phyloP scores from a whole-genome alignment of 2,797 vertebrate species.

The Limosa lapponica region DNA sequence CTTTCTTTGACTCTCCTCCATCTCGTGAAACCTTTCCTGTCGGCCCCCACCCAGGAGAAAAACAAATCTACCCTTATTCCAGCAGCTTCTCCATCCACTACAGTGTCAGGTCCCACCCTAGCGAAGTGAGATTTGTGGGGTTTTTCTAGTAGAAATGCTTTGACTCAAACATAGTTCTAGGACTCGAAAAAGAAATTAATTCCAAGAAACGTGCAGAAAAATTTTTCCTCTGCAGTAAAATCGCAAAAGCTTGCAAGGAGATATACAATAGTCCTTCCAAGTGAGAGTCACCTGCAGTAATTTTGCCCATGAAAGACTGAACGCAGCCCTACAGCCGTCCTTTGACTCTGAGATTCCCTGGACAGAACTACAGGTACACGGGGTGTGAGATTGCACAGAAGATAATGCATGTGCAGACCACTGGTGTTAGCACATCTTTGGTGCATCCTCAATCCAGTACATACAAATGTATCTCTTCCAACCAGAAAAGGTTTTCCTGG shows the following conservation, averaged over 20 bases:
- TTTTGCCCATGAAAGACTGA: background rate
- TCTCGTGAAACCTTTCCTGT: background rate
- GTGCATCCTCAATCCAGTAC: background rate
- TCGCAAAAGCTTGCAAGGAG: background rate
- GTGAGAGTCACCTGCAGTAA: background rate
- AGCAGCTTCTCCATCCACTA: background rate
- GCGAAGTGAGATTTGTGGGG: background rate
- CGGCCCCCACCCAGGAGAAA: background rate
- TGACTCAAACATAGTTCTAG: background rate
- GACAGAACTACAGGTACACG: background rate
- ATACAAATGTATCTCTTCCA: background rate
- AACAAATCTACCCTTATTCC: background rate
- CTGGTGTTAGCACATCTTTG: background rate
- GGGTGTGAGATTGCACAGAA: background rate
- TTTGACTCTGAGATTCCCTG: background rate
- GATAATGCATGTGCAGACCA: background rate
- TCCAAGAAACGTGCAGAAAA: background rate
- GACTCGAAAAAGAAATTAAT: background rate
- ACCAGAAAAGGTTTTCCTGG: background rate
- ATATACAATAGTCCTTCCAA: background rate
- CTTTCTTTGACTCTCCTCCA: background rate
- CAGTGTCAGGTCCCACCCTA: background rate
- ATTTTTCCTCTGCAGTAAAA: background rate
- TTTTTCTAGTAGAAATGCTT: background rate
- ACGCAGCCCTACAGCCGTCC: background rate